These are phyloP conservation scores for Antheraea yamamai DNA, from an alignment of 2,888 invertebrate genomes.

Conservation along the genomic window DNA sequence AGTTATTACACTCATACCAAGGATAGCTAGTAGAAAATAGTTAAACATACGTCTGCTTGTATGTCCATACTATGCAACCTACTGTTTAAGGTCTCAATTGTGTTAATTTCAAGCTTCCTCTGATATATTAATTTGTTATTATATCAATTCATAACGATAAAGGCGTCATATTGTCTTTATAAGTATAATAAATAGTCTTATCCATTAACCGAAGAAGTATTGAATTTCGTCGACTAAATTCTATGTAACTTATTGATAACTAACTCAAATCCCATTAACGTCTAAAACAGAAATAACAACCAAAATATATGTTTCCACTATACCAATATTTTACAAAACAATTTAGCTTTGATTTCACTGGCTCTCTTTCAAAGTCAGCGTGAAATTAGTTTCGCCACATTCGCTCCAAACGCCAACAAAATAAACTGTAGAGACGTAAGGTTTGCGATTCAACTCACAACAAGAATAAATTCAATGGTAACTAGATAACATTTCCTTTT, in stretches of 20 bases:
- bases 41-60: no score
- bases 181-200: no score
- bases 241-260: slow-evolving; percentile 17
- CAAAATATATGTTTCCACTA: slow-evolving; percentile 33
- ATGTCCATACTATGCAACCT: no score
- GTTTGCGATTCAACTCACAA: slow-evolving; percentile 19
- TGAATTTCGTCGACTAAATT: not conserved
- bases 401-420: slow-evolving; percentile 40
- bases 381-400: slow-evolving; percentile 55
- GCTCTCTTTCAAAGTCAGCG: slow-evolving; percentile 52
- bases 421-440: slow-evolving; percentile 40
- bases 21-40: no score
- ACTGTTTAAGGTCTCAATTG: no score
- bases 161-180: no score
- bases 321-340: slow-evolving; percentile 36
- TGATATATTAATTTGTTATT: no score
- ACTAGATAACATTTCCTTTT: slow-evolving; percentile 18
- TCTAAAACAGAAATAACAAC: slow-evolving; percentile 21
- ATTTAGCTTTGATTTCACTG: slow-evolving; percentile 48
- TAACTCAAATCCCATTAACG: slow-evolving; percentile 32
- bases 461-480: slow-evolving; percentile 16
- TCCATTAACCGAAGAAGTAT: not conserved
- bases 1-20: no score
- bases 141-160: no score
- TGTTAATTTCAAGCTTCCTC: no score